Evolutionary conservation across 2,113 vertebrate genomes (phyloP), one percentile per base, ranked within the genome.

Genomic region (Equus przewalskii): DNA sequence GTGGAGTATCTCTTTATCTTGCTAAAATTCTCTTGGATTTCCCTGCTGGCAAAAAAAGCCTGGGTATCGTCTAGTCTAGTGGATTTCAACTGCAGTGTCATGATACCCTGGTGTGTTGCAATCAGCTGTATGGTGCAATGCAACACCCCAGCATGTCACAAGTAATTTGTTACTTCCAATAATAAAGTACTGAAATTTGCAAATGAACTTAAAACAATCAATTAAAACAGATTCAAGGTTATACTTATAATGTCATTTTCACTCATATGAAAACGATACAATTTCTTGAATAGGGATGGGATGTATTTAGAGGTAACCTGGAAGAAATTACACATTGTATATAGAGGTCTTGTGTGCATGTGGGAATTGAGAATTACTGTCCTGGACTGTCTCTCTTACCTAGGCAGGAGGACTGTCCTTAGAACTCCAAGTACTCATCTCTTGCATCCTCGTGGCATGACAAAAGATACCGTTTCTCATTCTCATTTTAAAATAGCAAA

Each of bases 11-110:
- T 65, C 79, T 87, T 96, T 41, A 60, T 21, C 51, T 24, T 67
- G 51, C 51, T 94, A 69, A 86, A 86, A 96, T 49, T 87, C 54
- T 92, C 67, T 85, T 70, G 51, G 30, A 64, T 87, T 97, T 90
- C n/a, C 79, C 15, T 58, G 46, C 46, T 91, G 44, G 36, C 22
- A 36, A 22, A 88, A 49, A 90, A 85, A 54, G 14, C 82, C 21
- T 15, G n/a, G 13, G 6, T 21, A 56, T 82, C 76, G 19, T 58
- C 56, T 56, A 36, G 56, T 58, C 78, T 80, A 30, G 30, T 86
- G 83, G 36, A 51, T 87, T 87, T 90, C 79, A 84, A 26, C 36
- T 54, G 26, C 18, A 30, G 18, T 51, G 51, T 60, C 56, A 1
- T 44, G 19, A 46, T 65, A 58, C 15, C 12, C 22, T 36, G 33